Evolutionary conservation across 2,888 invertebrate species (phyloP).

Genomic region (Brachyopa scutellaris): DNA sequence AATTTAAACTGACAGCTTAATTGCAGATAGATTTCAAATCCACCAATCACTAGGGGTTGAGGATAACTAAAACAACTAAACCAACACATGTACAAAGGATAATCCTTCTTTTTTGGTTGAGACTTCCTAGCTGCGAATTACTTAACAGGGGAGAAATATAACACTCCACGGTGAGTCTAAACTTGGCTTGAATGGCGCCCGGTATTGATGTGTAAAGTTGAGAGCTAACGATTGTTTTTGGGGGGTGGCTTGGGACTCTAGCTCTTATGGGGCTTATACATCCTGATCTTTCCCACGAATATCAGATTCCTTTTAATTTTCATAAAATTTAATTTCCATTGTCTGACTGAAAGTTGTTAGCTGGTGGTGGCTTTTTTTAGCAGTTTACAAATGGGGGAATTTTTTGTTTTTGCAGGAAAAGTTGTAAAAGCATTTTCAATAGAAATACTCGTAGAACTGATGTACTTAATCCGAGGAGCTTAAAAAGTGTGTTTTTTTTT

Average conservation of each 20-base stretch:
- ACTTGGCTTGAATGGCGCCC: too few relatives aligned
- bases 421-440: conserved; percentile 41
- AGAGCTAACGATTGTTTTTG: too few relatives aligned
- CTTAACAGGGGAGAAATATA: too few relatives aligned
- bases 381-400: not conserved
- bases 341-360: conserved; percentile 73
- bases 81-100: conserved; percentile 26
- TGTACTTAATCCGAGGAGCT: conserved; percentile 51
- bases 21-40: conserved; percentile 68
- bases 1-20: conserved; percentile 67
- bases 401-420: conserved; percentile 8
- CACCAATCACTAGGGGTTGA: conserved; percentile 42
- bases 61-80: not conserved
- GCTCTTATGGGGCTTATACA: conserved; percentile 25
- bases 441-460: conserved; percentile 8
- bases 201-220: not conserved
- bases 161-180: too few relatives aligned
- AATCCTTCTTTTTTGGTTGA: conserved; percentile 16
- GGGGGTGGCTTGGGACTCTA: not conserved
- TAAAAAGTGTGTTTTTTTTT: too few relatives aligned
- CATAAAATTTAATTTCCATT: conserved; percentile 78
- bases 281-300: conserved; percentile 68
- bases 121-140: conserved; percentile 30
- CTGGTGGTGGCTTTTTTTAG: conserved; percentile 66
- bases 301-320: conserved; percentile 67